Percentiles rank a stretch among this genome's conserved stretches.
phyloP scores from a whole-genome alignment of 2,888 invertebrate genomes.

The Hirtodrosophila cameraria region DNA sequence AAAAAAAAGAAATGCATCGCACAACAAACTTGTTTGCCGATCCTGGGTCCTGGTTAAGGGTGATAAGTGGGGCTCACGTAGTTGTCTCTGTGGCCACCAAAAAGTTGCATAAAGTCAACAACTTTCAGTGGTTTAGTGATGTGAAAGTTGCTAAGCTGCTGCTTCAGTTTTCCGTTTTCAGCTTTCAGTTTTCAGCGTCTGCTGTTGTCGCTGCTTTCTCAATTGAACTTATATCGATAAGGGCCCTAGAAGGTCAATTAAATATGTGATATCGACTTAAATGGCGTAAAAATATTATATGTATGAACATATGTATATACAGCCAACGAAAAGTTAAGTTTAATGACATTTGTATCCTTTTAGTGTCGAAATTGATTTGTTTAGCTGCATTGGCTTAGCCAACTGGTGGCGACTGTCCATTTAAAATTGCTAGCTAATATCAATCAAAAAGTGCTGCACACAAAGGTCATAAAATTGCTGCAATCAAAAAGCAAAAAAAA shows the following conservation, averaged over 20 bases:
- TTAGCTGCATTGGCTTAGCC: constrained; percentile 11
- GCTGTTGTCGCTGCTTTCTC: neutral
- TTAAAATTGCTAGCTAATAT: constrained; percentile 42
- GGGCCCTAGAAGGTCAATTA: constrained; percentile 69
- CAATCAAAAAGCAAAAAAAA: constrained; percentile 17
- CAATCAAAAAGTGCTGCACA: constrained; percentile 41
- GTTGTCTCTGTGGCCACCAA: constrained; percentile 77
- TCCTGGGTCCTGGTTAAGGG: constrained; percentile 4
- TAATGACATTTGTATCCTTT: too few relatives aligned
- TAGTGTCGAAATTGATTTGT: too few relatives aligned
- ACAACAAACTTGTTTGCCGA: constrained; percentile 75
- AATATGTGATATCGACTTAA: constrained; percentile 56
- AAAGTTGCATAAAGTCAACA: constrained; percentile 79
- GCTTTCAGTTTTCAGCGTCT: constrained; percentile 9
- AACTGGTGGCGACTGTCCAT: constrained; percentile 31
- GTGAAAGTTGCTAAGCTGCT: constrained; percentile 72
- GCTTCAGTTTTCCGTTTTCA: constrained; percentile 23
- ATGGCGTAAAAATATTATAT: constrained; percentile 54
- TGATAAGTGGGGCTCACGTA: constrained; percentile 55
- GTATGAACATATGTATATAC: too few relatives aligned
- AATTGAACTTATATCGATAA: constrained; percentile 26
- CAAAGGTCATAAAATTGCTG: constrained; percentile 42
- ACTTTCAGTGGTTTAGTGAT: constrained; percentile 77
- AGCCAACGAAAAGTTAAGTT: neutral
- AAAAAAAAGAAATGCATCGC: constrained; percentile 63